Conservation (phyloP, 2,888 invertebrate genomes). For the Drosophila cracens region DNA sequence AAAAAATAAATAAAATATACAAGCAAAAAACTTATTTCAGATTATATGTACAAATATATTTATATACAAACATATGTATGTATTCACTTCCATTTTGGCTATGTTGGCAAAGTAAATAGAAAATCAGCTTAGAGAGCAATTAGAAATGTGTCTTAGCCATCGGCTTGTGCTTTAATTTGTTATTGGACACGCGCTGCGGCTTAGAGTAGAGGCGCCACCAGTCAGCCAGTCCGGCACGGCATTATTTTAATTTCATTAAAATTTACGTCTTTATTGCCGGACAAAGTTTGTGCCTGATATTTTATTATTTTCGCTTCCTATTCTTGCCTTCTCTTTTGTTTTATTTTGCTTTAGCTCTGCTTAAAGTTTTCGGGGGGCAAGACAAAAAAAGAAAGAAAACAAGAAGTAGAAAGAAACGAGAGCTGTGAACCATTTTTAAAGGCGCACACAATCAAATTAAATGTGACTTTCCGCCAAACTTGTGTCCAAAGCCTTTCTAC, state of each 20-base stretch:
- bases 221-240: slow-evolving; percentile 6
- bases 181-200: slow-evolving; percentile 47
- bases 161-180: slow-evolving; percentile 30
- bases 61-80: background rate
- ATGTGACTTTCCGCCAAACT: slow-evolving; percentile 48
- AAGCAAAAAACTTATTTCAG: background rate
- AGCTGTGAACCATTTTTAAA: slow-evolving; percentile 5
- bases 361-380: slow-evolving; percentile 13
- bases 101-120: slow-evolving; percentile 12
- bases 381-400: background rate
- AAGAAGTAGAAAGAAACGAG: background rate
- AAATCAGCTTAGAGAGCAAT: slow-evolving; percentile 43
- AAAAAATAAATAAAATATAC: background rate
- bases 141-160: slow-evolving; percentile 33
- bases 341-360: slow-evolving; percentile 3
- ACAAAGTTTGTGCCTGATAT: slow-evolving; percentile 53
- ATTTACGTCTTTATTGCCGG: slow-evolving; percentile 51
- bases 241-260: slow-evolving; percentile 64
- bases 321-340: slow-evolving; percentile 9
- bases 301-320: slow-evolving; percentile 20
- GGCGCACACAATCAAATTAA: slow-evolving; percentile 54
- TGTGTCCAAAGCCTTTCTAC: slow-evolving; percentile 21
- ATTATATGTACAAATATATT: background rate
- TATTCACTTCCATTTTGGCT: background rate
- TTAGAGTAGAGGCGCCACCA: slow-evolving; percentile 14